Base-by-base conservation (phyloP, 1,140 invertebrate genomes). In the Macrosteles quadrilineatus region DNA sequence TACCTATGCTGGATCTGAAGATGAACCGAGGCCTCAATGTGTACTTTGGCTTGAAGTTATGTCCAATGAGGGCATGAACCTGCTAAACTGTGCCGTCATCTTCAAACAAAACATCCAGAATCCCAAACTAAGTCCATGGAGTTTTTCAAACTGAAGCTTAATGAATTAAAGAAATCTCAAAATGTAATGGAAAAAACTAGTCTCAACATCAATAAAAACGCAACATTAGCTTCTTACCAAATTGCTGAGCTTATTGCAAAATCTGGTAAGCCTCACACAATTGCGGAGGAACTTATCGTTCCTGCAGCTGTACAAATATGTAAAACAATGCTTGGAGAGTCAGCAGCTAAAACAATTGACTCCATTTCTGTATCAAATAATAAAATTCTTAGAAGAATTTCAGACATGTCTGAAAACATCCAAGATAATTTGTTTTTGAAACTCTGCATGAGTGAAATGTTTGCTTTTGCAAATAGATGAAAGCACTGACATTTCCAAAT, bases 201-300 rank as follows among this genome's bases (percentile, higher is more conserved):
- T 19, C 27, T n/a, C 6, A 19, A 31, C 29, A 47, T 64, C 73
- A 73, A 72, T 71, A 67, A 31, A 50, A 73, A 72, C 69, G 72
- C 71, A 67, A 71, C 75, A 67, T 68, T 76, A 71, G 75, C 76
- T 67, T 75, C 73, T 64, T 78, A 73, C 70, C 70, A 76, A 57
- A 73, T 77, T 17, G 43, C 75, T 45, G 72, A 72, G 36, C 68
- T 70, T 64, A 73, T 78, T 25, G 76, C 79, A 55, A 79, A 78
- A 76, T 73, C 70, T 71, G 77, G 73, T 73, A 79, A 81, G 76
- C 72, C 74, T 67, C 75, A 79, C 71, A 79, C 74, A 55, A 79
- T 80, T 72, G 78, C 77, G 71, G 76, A 80, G 69, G 45, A 79
- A 59, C 71, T 78, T 70, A 77, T 80, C 73, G 43, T 80, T 74